Evolutionary conservation across 2,797 vertebrate species (phyloP), one percentile per base, ranked within the genome.

Genomic region (Brachymystax lenok): DNA sequence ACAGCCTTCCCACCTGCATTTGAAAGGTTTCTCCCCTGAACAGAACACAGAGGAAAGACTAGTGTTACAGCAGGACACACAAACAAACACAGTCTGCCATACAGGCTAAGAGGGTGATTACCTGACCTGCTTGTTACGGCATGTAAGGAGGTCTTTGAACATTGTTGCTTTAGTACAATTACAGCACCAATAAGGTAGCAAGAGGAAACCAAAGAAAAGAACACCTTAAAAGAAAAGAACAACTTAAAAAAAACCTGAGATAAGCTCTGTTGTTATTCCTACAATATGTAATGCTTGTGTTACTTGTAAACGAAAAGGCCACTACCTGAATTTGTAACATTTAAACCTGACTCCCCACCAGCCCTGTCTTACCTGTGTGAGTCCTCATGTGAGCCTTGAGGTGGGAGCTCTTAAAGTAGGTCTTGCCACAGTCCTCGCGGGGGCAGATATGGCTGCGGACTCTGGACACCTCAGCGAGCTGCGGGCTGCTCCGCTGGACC

Each of bases 321-420:
- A 46, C 10, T 46, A 46, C 40, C 10, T 46, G 40, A 46, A 46
- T 12, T 46, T 46, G 10, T 46, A 46, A 46, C 40, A 46, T 46
- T 46, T 46, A 46, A 46, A 46, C 10, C 10, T 0, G 30, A 27
- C 46, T 51, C 21, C 40, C 21, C 69, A 24, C 12, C 12, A 40
- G 3, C 46, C 5, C 52, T 21, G 3, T 76, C 79, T 77, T 90
- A 98, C 97, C 97, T 94, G 97, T 98, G 80, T 96, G 96, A 0
- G 94, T 96, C 83, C 96, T 93, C 90, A 96, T 94, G 21, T 98
- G 97, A 61, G 97, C 96, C 89, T 98, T 98, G 85, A 98, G 92
- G 77, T 98, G 97, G 30, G 97, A 98, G 87, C 96, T 98, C 88
- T 98, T 98, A 88, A 98, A 97, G 89, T 98, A 98, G 0, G 96